Percentiles rank a stretch among this genome's conserved stretches.
phyloP scores from a whole-genome alignment of 92 coral and sea anemone species.

The Pocillopora meandrina region DNA sequence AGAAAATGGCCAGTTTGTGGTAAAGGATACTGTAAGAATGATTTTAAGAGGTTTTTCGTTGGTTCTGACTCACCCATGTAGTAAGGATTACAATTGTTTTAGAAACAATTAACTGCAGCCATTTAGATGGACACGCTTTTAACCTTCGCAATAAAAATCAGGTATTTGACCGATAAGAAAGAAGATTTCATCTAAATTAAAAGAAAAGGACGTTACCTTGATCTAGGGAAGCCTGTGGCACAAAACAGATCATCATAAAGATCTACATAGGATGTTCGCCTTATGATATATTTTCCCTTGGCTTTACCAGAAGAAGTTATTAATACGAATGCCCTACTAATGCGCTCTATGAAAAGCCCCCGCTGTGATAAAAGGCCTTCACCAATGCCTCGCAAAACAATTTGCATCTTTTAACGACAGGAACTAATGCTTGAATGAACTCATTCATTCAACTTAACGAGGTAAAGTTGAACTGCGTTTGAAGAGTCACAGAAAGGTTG shows the following conservation, averaged over 20 bases:
- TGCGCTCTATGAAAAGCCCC: not conserved
- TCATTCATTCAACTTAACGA: not conserved
- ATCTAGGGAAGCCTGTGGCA: not conserved
- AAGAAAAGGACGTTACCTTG: not conserved
- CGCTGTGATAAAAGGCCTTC: not conserved
- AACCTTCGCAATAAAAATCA: constrained; percentile 9
- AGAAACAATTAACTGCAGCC: not conserved
- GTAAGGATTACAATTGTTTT: not conserved
- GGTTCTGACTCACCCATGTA: not conserved
- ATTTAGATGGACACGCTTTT: constrained; percentile 11
- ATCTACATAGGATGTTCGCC: constrained; percentile 11
- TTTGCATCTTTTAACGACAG: not conserved
- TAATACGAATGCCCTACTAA: not conserved
- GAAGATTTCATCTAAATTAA: not conserved
- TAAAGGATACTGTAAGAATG: not conserved
- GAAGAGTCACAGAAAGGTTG: not conserved
- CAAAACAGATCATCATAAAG: not conserved
- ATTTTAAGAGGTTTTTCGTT: not conserved
- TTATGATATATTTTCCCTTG: not conserved
- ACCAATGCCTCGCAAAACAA: not conserved
- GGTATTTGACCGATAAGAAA: constrained; percentile 10
- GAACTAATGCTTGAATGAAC: not conserved
- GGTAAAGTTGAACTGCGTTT: not conserved
- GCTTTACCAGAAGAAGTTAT: constrained; percentile 4
- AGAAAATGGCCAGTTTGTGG: not conserved